Evolutionary conservation across 2,888 invertebrate genomes (phyloP).

Genomic region (Eupithecia abbreviata): DNA sequence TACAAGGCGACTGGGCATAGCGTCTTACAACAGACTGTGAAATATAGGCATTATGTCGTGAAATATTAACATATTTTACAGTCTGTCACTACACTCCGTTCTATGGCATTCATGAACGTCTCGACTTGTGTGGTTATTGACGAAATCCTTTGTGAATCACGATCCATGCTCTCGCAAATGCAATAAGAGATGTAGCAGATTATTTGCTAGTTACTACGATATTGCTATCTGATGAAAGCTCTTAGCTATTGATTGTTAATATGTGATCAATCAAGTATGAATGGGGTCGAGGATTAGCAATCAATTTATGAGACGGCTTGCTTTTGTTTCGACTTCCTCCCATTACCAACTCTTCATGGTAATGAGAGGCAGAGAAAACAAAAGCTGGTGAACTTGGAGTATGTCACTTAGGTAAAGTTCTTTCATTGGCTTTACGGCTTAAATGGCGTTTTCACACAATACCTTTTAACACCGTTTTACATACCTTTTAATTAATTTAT

Average conservation of each 20-base stretch:
- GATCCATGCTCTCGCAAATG: conserved; percentile 4
- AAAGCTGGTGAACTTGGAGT: background rate
- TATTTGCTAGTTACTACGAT: conserved; percentile 3
- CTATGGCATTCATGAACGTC: conserved; percentile 17
- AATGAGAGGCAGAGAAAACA: background rate
- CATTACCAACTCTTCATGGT: too few relatives aligned
- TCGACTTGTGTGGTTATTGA: conserved; percentile 16
- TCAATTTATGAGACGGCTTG: background rate
- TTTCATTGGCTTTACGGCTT: background rate
- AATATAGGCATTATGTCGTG: background rate
- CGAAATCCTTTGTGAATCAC: conserved; percentile 39
- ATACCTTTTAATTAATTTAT: too few relatives aligned
- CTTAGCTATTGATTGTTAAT: conserved; percentile 6
- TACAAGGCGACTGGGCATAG: background rate
- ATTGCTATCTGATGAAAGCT: conserved; percentile 6
- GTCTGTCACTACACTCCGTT: conserved; percentile 23
- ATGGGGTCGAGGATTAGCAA: background rate
- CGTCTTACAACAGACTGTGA: background rate
- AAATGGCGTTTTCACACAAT: too few relatives aligned
- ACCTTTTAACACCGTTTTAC: too few relatives aligned
- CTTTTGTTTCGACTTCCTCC: too few relatives aligned
- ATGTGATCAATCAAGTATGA: conserved; percentile 15
- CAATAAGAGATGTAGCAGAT: conserved; percentile 10
- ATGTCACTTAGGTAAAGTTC: background rate
- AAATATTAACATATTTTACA: conserved; percentile 6